Evolutionary conservation across 2,113 vertebrate genomes (phyloP), one percentile per base, ranked within the genome.

Genomic region (Hippocampus abdominalis): DNA sequence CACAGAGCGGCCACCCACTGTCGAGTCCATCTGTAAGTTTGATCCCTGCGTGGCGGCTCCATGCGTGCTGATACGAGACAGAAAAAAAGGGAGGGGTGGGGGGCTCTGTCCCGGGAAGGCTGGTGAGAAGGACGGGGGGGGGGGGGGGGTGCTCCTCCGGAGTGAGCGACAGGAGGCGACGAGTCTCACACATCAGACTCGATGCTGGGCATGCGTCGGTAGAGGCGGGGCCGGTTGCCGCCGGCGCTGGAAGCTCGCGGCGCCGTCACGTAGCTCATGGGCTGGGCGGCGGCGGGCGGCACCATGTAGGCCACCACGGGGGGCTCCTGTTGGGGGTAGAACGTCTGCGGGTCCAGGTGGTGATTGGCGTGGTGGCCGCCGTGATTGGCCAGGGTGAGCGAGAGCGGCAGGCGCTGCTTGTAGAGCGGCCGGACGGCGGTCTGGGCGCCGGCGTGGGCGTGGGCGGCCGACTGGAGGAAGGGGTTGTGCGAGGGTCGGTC

Each of bases 141-240:
- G 75, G 15, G n/a, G 16, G 36, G 2, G 5, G 5, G 27, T 9
- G 3, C 3, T 10, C 1, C 39, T 48, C 13, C n/a, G 18, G 39
- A 64, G 75, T 80, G 61, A 2, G 76, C 75, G 75, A 83, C 67
- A 73, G 64, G 67, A 36, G 61, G 69, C 67, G 77, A 72, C 36
- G 76, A 59, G 68, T 69, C 75, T 91, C 95, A 99, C 91, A 98
- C 97, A 75, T 99, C 97, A 74, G 97, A 99, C 93, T 99, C 97
- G 21, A 99, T 95, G 92, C 97, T 99, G 91, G 96, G 96, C 94
- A 97, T 96, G 93, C 96, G 97, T 90, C 97, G 97, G 90, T 93
- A 97, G 86, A 95, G 93, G 60, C 95, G 94, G 89, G 96, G 96
- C 67, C 90, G 69, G 93, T 96, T 97, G 91, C 95, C 94, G 86